Evolutionary conservation across 1,140 invertebrate genomes (phyloP).

Genomic region (Drosophila repletoides): DNA sequence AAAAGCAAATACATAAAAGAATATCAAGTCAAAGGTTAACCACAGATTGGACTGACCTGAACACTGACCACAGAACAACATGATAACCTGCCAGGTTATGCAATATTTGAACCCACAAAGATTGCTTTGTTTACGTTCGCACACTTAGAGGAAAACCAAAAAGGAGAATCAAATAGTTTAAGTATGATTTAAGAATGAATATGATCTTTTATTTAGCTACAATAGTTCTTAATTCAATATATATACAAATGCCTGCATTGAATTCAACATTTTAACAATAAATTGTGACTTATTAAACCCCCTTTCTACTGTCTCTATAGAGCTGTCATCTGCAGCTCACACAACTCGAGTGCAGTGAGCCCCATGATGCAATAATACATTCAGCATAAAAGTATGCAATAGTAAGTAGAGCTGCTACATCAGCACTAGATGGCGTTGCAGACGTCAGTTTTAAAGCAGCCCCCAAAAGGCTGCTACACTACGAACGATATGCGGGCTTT

Average conservation of each 20-base stretch:
- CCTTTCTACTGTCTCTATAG: background rate
- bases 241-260: no score
- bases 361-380: conserved; percentile 50
- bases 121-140: no score
- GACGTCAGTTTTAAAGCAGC: conserved; percentile 22
- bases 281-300: background rate
- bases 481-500: conserved; percentile 8
- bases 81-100: conserved; percentile 29
- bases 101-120: conserved; percentile 13
- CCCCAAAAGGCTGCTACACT: conserved; percentile 48
- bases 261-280: no score
- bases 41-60: background rate
- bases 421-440: conserved; percentile 1
- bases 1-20: background rate
- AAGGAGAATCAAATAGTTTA: no score
- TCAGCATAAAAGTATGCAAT: conserved; percentile 35
- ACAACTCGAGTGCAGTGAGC: background rate
- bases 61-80: background rate
- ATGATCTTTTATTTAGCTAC: no score
- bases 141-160: no score
- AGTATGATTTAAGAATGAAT: no score
- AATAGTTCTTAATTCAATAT: no score
- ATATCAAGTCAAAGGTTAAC: conserved; percentile 37
- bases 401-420: background rate
- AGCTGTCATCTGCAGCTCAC: conserved; percentile 49